These are phyloP conservation scores for Acromyrmex charruanus DNA, from an alignment of 1,140 invertebrate genomes.

Conservation along the genomic window DNA sequence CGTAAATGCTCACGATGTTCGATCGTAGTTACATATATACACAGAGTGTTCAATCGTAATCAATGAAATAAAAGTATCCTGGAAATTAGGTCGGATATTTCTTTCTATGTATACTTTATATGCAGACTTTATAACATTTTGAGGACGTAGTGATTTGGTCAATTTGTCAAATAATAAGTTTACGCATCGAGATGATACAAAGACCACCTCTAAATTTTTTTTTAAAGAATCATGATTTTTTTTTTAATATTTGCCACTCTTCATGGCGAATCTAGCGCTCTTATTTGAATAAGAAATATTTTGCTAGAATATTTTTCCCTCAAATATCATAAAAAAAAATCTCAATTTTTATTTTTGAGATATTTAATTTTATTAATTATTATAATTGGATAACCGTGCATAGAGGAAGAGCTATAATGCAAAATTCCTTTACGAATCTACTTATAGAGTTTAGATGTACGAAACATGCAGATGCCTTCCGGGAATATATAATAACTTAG, in stretches of 20 bases:
- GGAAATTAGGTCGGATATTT: background rate
- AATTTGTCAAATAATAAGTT: background rate
- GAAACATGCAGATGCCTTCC: background rate
- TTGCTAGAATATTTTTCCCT: background rate
- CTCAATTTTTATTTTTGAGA: background rate
- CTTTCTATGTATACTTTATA: too few relatives aligned
- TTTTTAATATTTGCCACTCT: background rate
- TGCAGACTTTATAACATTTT: background rate
- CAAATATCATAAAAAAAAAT: background rate
- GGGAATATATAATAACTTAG: background rate
- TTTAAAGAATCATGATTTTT: background rate
- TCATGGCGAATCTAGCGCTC: background rate
- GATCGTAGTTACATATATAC: constrained; percentile 19
- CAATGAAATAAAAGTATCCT: constrained; percentile 12
- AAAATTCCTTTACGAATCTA: background rate
- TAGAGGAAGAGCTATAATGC: background rate
- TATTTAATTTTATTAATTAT: background rate
- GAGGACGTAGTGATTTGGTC: background rate
- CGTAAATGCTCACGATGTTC: constrained; percentile 51
- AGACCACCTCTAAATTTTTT: background rate
- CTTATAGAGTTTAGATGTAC: background rate
- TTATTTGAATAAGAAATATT: background rate
- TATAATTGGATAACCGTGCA: background rate
- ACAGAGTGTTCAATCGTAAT: constrained; percentile 29
- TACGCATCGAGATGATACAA: background rate